Conservation (phyloP, 2,888 invertebrate species). For the Drosophila nr. perissopoda region DNA sequence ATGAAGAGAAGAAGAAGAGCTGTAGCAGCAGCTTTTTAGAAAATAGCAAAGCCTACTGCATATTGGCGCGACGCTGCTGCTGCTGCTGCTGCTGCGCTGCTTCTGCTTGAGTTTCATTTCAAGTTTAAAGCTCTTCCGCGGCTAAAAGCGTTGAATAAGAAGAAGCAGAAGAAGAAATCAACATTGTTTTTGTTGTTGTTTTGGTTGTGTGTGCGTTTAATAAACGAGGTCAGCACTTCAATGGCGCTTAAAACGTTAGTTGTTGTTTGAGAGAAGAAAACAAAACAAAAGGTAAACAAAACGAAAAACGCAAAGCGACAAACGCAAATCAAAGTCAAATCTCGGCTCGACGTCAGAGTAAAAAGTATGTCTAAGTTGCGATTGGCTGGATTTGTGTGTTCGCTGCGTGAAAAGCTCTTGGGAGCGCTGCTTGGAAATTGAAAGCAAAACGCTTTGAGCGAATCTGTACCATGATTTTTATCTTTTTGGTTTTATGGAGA, state of each 20-base stretch:
- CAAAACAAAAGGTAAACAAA: conserved; percentile 59
- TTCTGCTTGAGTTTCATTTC: conserved; percentile 70
- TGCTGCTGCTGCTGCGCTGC: conserved; percentile 14
- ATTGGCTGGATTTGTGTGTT: conserved; percentile 1
- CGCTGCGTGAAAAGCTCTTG: conserved; percentile 13
- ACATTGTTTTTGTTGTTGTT: conserved; percentile 41
- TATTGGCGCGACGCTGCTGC: not conserved
- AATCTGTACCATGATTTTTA: conserved; percentile 27
- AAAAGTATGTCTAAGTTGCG: conserved; percentile 35
- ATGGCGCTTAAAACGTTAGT: conserved; percentile 60
- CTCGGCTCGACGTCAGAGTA: conserved; percentile 28
- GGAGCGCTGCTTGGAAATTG: conserved; percentile 47
- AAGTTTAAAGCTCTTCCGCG: conserved; percentile 80
- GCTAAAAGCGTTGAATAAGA: conserved; percentile 27
- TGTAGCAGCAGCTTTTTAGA: conserved; percentile 54
- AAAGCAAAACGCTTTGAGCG: conserved; percentile 42
- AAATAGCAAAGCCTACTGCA: conserved; percentile 62
- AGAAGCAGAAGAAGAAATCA: conserved; percentile 29
- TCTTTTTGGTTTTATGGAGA: not conserved
- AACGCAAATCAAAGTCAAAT: conserved; percentile 50
- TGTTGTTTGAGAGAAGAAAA: conserved; percentile 28
- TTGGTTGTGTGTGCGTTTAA: conserved; percentile 52
- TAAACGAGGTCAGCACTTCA: conserved; percentile 79
- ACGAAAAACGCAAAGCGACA: conserved; percentile 1
- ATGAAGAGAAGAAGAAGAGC: conserved; percentile 52